Evolutionary conservation across 2,797 vertebrate species (phyloP).

Genomic region (Hemitrygon akajei): DNA sequence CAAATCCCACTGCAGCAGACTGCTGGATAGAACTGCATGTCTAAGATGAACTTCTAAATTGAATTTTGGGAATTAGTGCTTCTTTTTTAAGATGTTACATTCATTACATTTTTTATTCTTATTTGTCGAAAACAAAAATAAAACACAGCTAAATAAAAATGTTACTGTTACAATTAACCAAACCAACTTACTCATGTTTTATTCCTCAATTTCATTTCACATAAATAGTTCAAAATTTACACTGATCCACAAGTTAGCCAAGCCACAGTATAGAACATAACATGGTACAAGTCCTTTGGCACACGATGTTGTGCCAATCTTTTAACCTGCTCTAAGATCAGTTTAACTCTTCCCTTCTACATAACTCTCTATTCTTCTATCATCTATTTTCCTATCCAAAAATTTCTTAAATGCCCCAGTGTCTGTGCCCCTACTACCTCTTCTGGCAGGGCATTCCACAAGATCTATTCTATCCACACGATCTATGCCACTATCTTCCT

Average conservation of each 20-base stretch:
- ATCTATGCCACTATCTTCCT: too few species aligned
- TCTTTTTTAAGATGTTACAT: background rate
- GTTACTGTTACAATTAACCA: background rate
- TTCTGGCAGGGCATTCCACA: too few species aligned
- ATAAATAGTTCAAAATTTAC: background rate
- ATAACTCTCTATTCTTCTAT: too few species aligned
- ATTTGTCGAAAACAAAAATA: background rate
- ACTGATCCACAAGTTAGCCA: background rate
- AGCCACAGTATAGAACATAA: background rate
- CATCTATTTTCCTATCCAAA: too few species aligned
- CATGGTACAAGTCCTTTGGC: too few species aligned
- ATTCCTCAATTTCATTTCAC: background rate
- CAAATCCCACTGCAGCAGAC: background rate
- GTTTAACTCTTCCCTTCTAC: too few species aligned
- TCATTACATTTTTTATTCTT: background rate
- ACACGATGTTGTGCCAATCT: too few species aligned
- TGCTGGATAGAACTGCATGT: background rate
- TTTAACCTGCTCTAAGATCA: too few species aligned
- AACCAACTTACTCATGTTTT: background rate
- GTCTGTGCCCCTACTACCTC: too few species aligned
- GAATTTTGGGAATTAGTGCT: slow-evolving; percentile 15
- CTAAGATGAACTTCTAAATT: background rate
- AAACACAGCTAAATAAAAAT: background rate
- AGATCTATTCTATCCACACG: too few species aligned
- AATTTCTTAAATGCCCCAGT: too few species aligned